These are phyloP conservation scores for Ceuthmochares aereus DNA, from an alignment of 2,113 vertebrate genomes.

Conservation along the genomic window DNA sequence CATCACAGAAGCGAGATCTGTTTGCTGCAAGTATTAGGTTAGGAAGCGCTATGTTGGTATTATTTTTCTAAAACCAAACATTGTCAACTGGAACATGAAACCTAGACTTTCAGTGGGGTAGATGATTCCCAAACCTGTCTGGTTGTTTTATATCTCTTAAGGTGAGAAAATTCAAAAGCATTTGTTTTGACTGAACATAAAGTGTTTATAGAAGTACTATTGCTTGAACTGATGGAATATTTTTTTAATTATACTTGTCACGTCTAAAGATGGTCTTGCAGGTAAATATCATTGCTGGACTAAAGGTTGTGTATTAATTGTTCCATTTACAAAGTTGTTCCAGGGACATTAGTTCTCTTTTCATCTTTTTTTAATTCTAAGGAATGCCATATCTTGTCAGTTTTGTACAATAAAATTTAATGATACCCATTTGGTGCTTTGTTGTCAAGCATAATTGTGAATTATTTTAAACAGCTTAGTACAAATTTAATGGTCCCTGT, in stretches of 20 bases:
- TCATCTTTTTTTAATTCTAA: slow-evolving; percentile 8
- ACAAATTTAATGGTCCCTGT: slow-evolving; percentile 4
- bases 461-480: slow-evolving; percentile 14
- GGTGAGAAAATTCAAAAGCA: slow-evolving; percentile 58
- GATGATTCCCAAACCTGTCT: slow-evolving; percentile 58
- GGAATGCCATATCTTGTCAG: slow-evolving; percentile 51
- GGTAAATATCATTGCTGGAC: slow-evolving; percentile 48
- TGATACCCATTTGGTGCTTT: slow-evolving; percentile 40
- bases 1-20: neutral
- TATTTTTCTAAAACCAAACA: slow-evolving; percentile 45
- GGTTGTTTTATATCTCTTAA: slow-evolving; percentile 47
- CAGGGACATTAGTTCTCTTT: slow-evolving; percentile 35
- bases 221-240: slow-evolving; percentile 74
- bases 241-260: slow-evolving; percentile 74
- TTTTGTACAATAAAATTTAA: slow-evolving; percentile 68
- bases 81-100: slow-evolving; percentile 38
- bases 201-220: slow-evolving; percentile 76
- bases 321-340: slow-evolving; percentile 63
- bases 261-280: slow-evolving; percentile 62
- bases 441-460: slow-evolving; percentile 53
- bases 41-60: slow-evolving; percentile 20
- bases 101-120: neutral
- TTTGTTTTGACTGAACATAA: slow-evolving; percentile 70
- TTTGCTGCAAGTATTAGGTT: slow-evolving; percentile 7
- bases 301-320: slow-evolving; percentile 56